Conservation (phyloP, 2,888 invertebrate genomes). For the Eupeodes luniger region DNA sequence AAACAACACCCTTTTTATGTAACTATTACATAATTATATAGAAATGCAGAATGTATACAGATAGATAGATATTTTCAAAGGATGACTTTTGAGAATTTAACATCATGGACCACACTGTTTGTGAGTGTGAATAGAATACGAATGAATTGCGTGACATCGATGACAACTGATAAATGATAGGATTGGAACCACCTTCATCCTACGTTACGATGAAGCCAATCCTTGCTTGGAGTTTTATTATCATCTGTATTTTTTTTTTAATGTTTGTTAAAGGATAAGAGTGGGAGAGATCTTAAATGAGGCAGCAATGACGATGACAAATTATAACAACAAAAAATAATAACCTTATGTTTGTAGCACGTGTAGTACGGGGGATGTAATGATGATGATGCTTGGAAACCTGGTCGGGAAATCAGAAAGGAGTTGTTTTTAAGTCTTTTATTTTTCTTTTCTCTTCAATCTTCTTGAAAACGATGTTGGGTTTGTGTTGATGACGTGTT, state of each 20-base stretch:
- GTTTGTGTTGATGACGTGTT: slow-evolving; percentile 2
- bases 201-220: background rate
- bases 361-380: slow-evolving; percentile 11
- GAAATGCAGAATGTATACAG: background rate
- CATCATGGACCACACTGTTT: slow-evolving; percentile 22
- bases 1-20: too few relatives aligned
- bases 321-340: slow-evolving; percentile 21
- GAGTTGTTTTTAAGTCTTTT: background rate
- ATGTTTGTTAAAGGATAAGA: background rate
- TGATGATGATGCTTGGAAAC: background rate
- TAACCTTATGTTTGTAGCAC: slow-evolving; percentile 55
- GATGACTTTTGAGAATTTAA: slow-evolving; percentile 40
- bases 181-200: background rate
- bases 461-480: slow-evolving; percentile 25
- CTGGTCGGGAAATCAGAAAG: slow-evolving; percentile 34
- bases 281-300: slow-evolving; percentile 14
- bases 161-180: slow-evolving; percentile 55
- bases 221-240: background rate
- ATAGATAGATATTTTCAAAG: background rate
- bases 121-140: slow-evolving; percentile 33
- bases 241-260: background rate
- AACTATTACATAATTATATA: too few relatives aligned
- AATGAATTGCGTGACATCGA: slow-evolving; percentile 61
- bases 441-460: background rate
- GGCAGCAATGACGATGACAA: slow-evolving; percentile 21